Evolutionary conservation across 2,113 vertebrate genomes (phyloP).

Genomic region (Falcunculus frontatus): DNA sequence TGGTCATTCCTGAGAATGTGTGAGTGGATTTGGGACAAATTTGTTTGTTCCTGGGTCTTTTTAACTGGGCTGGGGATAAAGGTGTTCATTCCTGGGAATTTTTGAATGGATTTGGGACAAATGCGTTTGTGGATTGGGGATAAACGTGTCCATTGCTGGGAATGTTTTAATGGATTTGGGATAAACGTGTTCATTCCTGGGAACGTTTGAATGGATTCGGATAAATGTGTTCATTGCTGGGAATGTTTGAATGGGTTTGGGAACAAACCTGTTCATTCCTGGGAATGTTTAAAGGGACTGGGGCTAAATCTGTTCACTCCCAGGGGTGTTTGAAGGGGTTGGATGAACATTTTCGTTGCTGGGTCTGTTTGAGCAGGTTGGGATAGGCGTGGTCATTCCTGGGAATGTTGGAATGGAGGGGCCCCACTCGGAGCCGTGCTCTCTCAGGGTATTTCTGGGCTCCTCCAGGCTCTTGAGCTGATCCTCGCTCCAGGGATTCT

Average conservation of each 20-base stretch:
- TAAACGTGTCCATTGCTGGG: neutral
- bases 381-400: rapidly evolving
- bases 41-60: too few relatives aligned
- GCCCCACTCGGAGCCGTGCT: neutral
- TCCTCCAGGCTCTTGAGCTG: neutral
- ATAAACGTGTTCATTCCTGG: neutral
- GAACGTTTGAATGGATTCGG: neutral
- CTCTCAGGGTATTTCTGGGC: neutral
- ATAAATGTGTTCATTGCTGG: too few relatives aligned
- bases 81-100: rapidly evolving
- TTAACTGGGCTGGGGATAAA: neutral
- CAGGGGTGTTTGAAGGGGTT: rapidly evolving
- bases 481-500: rapidly evolving
- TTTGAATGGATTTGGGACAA: too few relatives aligned
- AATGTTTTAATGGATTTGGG: neutral
- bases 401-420: rapidly evolving
- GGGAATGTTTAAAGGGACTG: neutral
- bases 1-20: too few relatives aligned
- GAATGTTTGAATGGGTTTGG: neutral
- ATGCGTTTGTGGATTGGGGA: neutral
- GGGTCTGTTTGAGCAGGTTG: neutral
- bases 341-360: rapidly evolving
- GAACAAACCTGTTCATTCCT: neutral
- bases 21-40: rapidly evolving
- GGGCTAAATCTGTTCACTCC: neutral